Percentiles rank a stretch among this genome's conserved stretches.
These are phyloP conservation scores for Cantharis nigra DNA, from an alignment of 2,888 invertebrate genomes.

Conservation along the genomic window DNA sequence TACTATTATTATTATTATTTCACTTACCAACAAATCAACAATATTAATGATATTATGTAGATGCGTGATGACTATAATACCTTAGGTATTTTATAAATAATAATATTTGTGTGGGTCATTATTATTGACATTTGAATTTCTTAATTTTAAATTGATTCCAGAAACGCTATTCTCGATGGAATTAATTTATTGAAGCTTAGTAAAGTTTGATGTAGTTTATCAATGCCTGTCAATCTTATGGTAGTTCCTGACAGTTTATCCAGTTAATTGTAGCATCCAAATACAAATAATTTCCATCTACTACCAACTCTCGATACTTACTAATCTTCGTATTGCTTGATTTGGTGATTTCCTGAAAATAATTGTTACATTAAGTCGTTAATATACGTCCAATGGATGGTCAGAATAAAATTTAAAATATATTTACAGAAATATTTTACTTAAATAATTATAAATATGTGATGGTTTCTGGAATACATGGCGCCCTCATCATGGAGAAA, in stretches of 20 bases:
- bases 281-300: neutral
- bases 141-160: neutral
- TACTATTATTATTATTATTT: neutral
- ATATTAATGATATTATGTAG: neutral
- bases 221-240: neutral
- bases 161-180: neutral
- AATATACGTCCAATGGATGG: too few species aligned
- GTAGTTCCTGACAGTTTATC: neutral
- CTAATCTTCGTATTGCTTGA: neutral
- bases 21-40: neutral
- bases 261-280: neutral
- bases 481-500: too few species aligned
- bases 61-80: neutral
- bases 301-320: neutral
- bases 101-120: neutral
- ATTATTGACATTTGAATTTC: neutral
- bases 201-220: neutral
- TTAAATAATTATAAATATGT: too few species aligned
- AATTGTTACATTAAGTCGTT: neutral
- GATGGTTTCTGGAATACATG: too few species aligned
- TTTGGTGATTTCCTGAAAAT: neutral
- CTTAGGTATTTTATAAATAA: neutral
- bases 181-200: neutral
- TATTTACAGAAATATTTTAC: too few species aligned
- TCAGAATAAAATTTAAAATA: too few species aligned